Evolutionary conservation across 2,888 invertebrate genomes (phyloP), one percentile per base, ranked within the genome.

Genomic region (Brachyptera putata): DNA sequence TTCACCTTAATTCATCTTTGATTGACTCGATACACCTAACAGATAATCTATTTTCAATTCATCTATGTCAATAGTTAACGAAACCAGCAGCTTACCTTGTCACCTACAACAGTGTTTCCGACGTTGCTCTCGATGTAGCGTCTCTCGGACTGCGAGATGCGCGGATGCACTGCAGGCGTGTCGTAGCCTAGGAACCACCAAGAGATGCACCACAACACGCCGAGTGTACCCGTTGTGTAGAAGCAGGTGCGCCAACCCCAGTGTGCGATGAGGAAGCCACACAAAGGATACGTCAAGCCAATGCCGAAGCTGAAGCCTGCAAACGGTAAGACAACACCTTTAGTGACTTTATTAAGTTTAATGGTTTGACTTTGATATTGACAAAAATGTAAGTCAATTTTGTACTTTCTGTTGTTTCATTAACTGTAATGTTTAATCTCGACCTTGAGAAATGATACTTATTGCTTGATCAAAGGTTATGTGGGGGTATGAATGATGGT

Each of bases 281-380:
- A 85, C 39, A 86, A 73, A 13, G 84, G 84, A 72, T 86, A 86
- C 30, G 86, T 86, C 67, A 86, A 72, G 7, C 86, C 86, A 65
- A 86, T 86, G 22, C 86, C 86, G 69, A 87, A 84, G 70, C 85
- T 86, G 76, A 86, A 86, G 69, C 86, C 85, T 80, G 74, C 67
- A 71, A 36, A 24, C 4, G 34, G 5, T 5, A 30, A 11, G 11
- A 11, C 34, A 30, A 30, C 5, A 5, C 11, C 34, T 5, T 30
- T 30, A 30, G 11, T 11, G n/a, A 9, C 11, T 30, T 9, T 30
- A 11, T 9, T 30, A 7, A 30, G 5, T 30, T 30, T 30, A 9
- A 30, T 11, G 34, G 34, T 9, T 30, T 11, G 7, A 30, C 5
- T 9, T 30, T 30, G 11, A 30, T 30, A 11, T 11, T 9, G n/a